Conservation (phyloP, 2,888 invertebrate species). For the Tiliacea aurago region DNA sequence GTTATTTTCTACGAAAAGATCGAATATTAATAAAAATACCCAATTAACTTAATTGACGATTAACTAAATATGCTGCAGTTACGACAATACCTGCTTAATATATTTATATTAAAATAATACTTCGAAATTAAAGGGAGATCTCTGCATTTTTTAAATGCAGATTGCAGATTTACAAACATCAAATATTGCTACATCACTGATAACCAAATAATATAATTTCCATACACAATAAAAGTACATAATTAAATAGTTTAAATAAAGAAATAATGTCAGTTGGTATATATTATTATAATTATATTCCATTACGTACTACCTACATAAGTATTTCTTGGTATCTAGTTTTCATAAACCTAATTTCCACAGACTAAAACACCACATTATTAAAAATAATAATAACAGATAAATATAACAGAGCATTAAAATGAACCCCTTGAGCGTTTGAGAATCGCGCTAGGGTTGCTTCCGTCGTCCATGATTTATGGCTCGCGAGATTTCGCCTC, state of each 20-base stretch:
- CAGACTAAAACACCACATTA: constrained; percentile 44
- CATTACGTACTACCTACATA: neutral
- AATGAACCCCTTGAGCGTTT: constrained; percentile 78
- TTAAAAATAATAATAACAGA: constrained; percentile 64
- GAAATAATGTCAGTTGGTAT: neutral
- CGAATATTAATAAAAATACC: neutral
- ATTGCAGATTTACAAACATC: neutral
- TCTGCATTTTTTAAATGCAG: neutral
- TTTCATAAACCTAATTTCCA: neutral
- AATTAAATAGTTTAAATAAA: neutral
- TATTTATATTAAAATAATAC: neutral
- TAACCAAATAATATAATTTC: neutral
- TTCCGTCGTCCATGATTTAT: constrained; percentile 84
- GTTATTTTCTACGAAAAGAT: constrained; percentile 15
- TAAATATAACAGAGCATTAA: constrained; percentile 74
- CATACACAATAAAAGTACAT: too few species aligned
- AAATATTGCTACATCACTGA: neutral
- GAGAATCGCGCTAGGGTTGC: constrained; percentile 76
- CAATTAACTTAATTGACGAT: neutral
- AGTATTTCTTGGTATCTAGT: neutral
- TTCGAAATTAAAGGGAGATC: neutral
- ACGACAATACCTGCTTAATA: too few species aligned
- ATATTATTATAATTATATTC: neutral
- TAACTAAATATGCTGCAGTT: neutral
- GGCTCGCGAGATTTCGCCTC: constrained; percentile 78